Evolutionary conservation across 2,888 invertebrate genomes (phyloP), one percentile per base, ranked within the genome.

Genomic region (Lutraria lutraria): DNA sequence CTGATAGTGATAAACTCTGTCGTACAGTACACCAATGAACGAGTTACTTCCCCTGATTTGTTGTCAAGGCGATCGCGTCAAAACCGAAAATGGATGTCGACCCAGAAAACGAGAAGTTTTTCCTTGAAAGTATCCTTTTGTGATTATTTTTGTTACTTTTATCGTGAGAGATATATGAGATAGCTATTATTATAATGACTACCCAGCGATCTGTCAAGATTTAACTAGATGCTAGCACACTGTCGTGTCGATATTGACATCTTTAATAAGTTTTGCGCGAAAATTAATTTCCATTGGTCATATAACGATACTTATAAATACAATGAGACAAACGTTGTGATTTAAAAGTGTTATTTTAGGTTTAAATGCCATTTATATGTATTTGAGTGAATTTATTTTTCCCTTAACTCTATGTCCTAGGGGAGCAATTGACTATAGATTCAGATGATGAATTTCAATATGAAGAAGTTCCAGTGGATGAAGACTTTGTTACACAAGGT

Each of bases 391-490:
- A 43, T 43, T 53, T 0, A 53, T 16, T 43, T n/a, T 31, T 87
- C 34, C 80, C 87, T 88, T 88, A 29, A 88, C 87, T 53, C 3
- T 10, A 0, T 31, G 80, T 68, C 81, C 81, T 88, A 96, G 96
- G 94, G 89, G 95, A 95, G 85, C 94, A 96, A 85, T 82, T 96
- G 43, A 91, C 94, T 80, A 94, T 95, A 0, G 96, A 96, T 91
- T 94, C 94, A 2, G 95, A 96, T 93, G 96, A 96, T 87, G 96
- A 96, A 82, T 96, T 94, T 89, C 92, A 94, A 52, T 97, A 96
- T 95, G 96, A 96, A 85, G 96, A 96, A 89, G 96, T 97, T 0
- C 95, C 96, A 16, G 93, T 96, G n/a, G 96, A 96, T 92, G 96
- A 96, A 56, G 96, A 96, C 60, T 95, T 95, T 90, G 88, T 95